phyloP scores from a whole-genome alignment of 2,888 invertebrate genomes.

The Lasioglossum malachurum region DNA sequence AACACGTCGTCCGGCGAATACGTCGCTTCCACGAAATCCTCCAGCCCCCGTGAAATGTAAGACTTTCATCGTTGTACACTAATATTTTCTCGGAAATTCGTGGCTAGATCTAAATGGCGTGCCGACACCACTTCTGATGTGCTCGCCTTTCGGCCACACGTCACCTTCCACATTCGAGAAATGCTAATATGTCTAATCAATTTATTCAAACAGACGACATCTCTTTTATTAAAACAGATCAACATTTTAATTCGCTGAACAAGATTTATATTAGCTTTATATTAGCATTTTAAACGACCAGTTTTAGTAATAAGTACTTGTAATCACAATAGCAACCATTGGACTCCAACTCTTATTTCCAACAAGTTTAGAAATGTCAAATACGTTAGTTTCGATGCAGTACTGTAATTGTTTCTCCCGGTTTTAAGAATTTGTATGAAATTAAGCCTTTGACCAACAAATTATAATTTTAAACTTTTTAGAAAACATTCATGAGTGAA shows the following conservation, averaged over 20 bases:
- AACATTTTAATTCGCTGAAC: neutral
- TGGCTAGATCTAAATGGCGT: constrained; percentile 27
- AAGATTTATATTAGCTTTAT: neutral
- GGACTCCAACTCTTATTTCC: too few species aligned
- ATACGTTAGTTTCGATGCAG: too few species aligned
- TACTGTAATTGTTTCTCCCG: too few species aligned
- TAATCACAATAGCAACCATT: too few species aligned
- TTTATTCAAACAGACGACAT: neutral
- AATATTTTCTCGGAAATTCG: constrained; percentile 46
- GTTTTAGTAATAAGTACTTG: too few species aligned
- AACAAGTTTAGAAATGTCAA: too few species aligned
- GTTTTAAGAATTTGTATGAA: too few species aligned
- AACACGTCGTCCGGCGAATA: constrained; percentile 55
- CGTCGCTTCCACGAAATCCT: constrained; percentile 48
- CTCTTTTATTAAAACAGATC: neutral
- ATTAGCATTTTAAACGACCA: too few species aligned
- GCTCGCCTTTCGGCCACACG: neutral
- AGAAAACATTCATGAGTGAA: too few species aligned
- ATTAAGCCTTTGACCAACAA: too few species aligned
- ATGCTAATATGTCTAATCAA: constrained; percentile 1
- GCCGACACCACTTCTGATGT: constrained; percentile 11
- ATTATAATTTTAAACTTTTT: too few species aligned
- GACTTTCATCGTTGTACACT: constrained; percentile 54
- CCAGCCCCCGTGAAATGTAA: constrained; percentile 45
- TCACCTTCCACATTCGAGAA: constrained; percentile 5